phyloP scores from a whole-genome alignment of 1,140 invertebrate species.

The Tribolium madens region DNA sequence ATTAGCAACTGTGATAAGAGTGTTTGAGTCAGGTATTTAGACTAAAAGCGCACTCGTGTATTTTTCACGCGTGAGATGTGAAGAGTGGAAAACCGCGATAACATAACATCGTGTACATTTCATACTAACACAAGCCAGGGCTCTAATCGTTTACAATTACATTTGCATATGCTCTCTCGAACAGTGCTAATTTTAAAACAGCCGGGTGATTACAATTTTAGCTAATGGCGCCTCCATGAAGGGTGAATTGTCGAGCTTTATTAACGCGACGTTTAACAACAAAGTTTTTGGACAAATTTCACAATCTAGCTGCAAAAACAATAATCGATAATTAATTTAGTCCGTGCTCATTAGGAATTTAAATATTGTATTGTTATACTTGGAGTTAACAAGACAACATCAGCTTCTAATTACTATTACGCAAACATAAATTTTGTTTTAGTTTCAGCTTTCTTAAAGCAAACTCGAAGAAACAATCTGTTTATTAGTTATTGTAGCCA shows the following conservation, averaged over 20 bases:
- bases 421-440: too few species aligned
- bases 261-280: background rate
- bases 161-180: conserved; percentile 38
- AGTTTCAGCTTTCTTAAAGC: too few species aligned
- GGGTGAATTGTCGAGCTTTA: background rate
- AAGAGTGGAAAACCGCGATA: conserved; percentile 35
- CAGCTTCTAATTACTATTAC: too few species aligned
- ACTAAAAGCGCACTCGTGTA: conserved; percentile 31
- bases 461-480: too few species aligned
- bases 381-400: too few species aligned
- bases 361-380: too few species aligned
- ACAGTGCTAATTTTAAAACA: conserved; percentile 31
- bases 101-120: conserved; percentile 39
- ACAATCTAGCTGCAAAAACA: background rate
- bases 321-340: background rate
- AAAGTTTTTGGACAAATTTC: background rate
- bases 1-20: conserved; percentile 29
- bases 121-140: conserved; percentile 24
- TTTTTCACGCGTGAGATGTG: conserved; percentile 38
- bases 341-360: background rate
- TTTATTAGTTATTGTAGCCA: too few species aligned
- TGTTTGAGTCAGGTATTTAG: conserved; percentile 24
- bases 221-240: background rate
- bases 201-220: conserved; percentile 27
- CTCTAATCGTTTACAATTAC: conserved; percentile 37